Conservation (phyloP, 2,113 vertebrate genomes). For the Butorides virescens region DNA sequence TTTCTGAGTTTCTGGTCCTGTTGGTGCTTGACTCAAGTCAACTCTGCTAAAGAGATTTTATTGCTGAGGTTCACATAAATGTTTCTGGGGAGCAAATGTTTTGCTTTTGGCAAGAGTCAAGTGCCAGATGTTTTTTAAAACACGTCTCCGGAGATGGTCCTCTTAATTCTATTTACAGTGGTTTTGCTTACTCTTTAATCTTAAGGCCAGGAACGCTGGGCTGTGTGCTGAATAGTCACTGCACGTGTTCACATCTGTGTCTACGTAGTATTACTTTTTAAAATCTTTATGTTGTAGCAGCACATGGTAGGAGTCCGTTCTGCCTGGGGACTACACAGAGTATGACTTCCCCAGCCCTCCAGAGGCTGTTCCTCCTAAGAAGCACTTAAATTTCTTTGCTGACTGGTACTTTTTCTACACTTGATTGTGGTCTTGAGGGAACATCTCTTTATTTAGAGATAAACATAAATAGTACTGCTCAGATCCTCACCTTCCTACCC, state of each 20-base stretch:
- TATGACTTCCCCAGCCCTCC: background rate
- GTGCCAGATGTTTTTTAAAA: background rate
- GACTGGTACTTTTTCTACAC: background rate
- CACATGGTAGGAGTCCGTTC: fast-evolving
- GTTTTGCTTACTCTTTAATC: background rate
- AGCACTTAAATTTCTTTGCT: background rate
- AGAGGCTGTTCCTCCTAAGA: background rate
- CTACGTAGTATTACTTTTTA: background rate
- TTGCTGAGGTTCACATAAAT: background rate
- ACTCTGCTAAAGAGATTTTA: background rate
- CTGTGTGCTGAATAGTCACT: background rate
- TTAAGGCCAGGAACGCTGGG: background rate
- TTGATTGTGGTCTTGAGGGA: background rate
- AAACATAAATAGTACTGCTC: background rate
- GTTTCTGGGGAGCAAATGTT: background rate
- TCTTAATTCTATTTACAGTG: background rate
- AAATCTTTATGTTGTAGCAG: background rate
- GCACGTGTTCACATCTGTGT: background rate
- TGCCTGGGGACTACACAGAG: background rate
- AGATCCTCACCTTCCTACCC: background rate
- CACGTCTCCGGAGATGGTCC: background rate
- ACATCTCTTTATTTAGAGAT: constrained; percentile 16
- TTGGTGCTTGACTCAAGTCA: background rate
- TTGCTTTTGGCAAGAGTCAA: background rate
- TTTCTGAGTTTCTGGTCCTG: background rate